Percentiles rank a stretch among this genome's conserved stretches.
Conservation (phyloP, 1,140 invertebrate species). For the Drosophila funebris region DNA sequence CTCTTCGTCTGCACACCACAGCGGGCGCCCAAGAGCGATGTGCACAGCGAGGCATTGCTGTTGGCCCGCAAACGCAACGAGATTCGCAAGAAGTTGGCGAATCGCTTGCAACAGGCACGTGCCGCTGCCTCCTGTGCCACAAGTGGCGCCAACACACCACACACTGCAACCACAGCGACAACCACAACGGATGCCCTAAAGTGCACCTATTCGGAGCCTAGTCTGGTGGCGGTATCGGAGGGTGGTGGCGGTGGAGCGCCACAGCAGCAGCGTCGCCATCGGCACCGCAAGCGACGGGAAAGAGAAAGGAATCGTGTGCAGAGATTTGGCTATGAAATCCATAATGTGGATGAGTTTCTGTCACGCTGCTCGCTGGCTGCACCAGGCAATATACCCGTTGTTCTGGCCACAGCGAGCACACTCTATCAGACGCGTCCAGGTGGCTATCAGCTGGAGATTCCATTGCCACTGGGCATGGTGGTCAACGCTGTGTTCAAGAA, state of each 20-base stretch:
- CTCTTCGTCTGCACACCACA: slow-evolving; percentile 82
- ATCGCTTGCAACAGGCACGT: slow-evolving; percentile 57
- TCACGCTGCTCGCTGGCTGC: slow-evolving; percentile 85
- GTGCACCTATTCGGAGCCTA: slow-evolving; percentile 80
- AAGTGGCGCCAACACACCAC: neutral
- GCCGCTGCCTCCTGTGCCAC: slow-evolving; percentile 7
- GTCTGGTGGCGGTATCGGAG: slow-evolving; percentile 75
- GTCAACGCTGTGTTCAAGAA: slow-evolving; percentile 94
- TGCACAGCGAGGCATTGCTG: slow-evolving; percentile 65
- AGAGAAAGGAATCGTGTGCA: slow-evolving; percentile 84
- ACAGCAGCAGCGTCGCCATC: slow-evolving; percentile 70
- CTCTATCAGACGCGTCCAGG: slow-evolving; percentile 89
- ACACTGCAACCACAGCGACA: neutral
- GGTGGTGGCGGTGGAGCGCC: slow-evolving; percentile 31
- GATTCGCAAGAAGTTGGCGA: slow-evolving; percentile 70
- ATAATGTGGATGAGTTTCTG: slow-evolving; percentile 89
- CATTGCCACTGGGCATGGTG: slow-evolving; percentile 91
- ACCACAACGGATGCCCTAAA: slow-evolving; percentile 56
- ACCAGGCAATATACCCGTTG: slow-evolving; percentile 92
- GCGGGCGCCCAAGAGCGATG: slow-evolving; percentile 54
- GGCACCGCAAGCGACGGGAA: slow-evolving; percentile 85
- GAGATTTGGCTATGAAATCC: slow-evolving; percentile 90
- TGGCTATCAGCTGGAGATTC: slow-evolving; percentile 88
- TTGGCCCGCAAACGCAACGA: slow-evolving; percentile 77
- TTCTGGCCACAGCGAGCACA: slow-evolving; percentile 89